Percentiles rank a stretch among this genome's conserved stretches.
phyloP scores from a whole-genome alignment of 2,888 invertebrate species.

The Metalampra italica region DNA sequence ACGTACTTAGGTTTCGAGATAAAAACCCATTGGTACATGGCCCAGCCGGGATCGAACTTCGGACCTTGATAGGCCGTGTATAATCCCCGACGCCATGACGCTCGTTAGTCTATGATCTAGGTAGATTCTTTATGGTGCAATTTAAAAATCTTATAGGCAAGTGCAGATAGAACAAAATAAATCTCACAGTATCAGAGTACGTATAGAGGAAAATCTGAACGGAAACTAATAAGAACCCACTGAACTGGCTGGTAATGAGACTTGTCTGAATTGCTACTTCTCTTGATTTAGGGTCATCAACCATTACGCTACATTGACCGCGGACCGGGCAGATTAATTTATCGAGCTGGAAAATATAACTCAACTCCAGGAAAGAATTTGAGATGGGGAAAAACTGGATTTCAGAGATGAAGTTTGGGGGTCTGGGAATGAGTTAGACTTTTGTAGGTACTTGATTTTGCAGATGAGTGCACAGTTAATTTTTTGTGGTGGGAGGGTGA shows the following conservation, averaged over 20 bases:
- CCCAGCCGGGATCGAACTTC: no score
- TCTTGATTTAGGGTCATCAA: slow-evolving; percentile 43
- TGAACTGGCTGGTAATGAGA: slow-evolving; percentile 31
- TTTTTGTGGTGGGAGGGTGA: no score
- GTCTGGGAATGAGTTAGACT: not conserved
- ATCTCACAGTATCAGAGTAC: no score
- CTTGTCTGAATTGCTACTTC: slow-evolving; percentile 24
- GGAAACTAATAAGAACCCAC: slow-evolving; percentile 23
- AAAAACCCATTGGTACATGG: no score
- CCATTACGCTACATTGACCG: slow-evolving; percentile 40
- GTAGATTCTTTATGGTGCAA: no score
- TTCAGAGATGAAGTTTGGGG: not conserved
- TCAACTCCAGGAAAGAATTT: slow-evolving; percentile 8
- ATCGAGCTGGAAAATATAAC: slow-evolving; percentile 28
- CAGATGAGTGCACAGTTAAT: not conserved
- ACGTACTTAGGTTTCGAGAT: no score
- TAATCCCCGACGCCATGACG: no score
- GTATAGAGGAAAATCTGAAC: not conserved
- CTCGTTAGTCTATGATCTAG: no score
- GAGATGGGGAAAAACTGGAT: not conserved
- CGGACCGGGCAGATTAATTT: slow-evolving; percentile 32
- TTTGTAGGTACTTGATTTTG: not conserved
- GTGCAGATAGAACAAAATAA: no score
- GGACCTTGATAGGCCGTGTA: no score
- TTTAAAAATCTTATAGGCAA: no score